Evolutionary conservation across 2,888 invertebrate genomes (phyloP).

Genomic region (Tipula confusa): DNA sequence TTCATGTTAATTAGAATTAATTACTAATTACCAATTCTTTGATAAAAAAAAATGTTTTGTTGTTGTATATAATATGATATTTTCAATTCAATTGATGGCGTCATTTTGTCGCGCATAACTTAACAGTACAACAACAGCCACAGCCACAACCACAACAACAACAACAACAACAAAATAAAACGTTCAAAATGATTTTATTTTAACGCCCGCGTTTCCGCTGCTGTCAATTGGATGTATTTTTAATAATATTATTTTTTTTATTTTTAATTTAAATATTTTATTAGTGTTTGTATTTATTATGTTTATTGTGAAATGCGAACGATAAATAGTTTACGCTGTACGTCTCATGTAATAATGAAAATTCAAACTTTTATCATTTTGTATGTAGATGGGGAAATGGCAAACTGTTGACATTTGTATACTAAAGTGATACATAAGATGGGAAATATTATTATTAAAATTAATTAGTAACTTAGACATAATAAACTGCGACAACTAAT

Average conservation of each 20-base stretch:
- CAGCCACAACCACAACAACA: neutral
- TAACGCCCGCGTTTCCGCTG: constrained; percentile 32
- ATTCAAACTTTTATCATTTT: neutral
- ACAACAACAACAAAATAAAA: neutral
- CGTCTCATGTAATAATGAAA: neutral
- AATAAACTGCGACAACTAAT: constrained; percentile 28
- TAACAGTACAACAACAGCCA: neutral
- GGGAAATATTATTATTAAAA: neutral
- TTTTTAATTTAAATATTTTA: neutral
- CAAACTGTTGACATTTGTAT: neutral
- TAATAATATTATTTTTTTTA: neutral
- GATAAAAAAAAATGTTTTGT: neutral
- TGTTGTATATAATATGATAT: neutral
- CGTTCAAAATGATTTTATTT: constrained; percentile 29
- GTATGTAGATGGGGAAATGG: neutral
- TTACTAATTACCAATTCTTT: constrained; percentile 32
- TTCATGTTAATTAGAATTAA: constrained; percentile 32
- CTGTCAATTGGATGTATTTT: constrained; percentile 31
- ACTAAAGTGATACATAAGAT: neutral
- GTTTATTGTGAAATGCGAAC: too few species aligned
- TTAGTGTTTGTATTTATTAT: neutral
- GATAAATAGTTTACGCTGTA: neutral
- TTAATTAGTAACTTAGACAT: constrained; percentile 32
- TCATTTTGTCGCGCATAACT: constrained; percentile 29
- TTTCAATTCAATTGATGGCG: constrained; percentile 31